A percentile compares a stretch with the other conserved stretches of the same genome.
phyloP scores from a whole-genome alignment of 2,888 invertebrate genomes.

The Choreutis nemorana region DNA sequence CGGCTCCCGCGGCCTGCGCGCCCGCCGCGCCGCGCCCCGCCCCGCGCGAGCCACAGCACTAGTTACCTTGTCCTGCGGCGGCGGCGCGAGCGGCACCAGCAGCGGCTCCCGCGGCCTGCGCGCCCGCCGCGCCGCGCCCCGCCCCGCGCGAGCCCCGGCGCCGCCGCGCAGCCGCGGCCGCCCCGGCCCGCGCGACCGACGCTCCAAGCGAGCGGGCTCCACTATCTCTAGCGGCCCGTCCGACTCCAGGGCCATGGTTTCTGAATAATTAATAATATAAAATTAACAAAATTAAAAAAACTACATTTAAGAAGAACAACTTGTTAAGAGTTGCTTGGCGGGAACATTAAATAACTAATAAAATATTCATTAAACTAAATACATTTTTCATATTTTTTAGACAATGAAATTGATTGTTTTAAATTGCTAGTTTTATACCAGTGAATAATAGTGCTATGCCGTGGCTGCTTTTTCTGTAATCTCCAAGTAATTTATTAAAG shows the following conservation, averaged over 20 bases:
- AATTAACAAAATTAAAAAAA: background rate
- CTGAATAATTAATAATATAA: background rate
- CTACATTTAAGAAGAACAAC: too few species aligned
- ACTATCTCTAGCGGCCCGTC: slow-evolving; percentile 5
- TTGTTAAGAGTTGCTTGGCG: too few species aligned
- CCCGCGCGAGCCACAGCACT: background rate
- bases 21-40: slow-evolving; percentile 25
- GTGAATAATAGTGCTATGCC: too few species aligned
- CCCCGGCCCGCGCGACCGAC: slow-evolving; percentile 37
- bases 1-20: slow-evolving; percentile 34
- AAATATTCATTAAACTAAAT: too few species aligned
- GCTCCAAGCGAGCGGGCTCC: slow-evolving; percentile 39
- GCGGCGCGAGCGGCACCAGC: slow-evolving; percentile 62
- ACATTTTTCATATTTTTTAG: too few species aligned
- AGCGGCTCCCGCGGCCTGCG: slow-evolving; percentile 46
- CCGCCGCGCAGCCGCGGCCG: slow-evolving; percentile 15
- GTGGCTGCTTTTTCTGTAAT: too few species aligned
- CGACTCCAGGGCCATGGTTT: slow-evolving; percentile 3
- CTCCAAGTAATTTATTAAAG: too few species aligned
- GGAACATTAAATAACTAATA: too few species aligned
- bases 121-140: slow-evolving; percentile 24
- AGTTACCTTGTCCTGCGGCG: slow-evolving; percentile 17
- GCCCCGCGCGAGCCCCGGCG: slow-evolving; percentile 7
- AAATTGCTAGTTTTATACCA: too few species aligned
- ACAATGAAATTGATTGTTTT: too few species aligned